A percentile compares a stretch with the other conserved stretches of the same genome.
phyloP scores from a whole-genome alignment of 2,888 invertebrate genomes.

The Tupiocoris notatus region DNA sequence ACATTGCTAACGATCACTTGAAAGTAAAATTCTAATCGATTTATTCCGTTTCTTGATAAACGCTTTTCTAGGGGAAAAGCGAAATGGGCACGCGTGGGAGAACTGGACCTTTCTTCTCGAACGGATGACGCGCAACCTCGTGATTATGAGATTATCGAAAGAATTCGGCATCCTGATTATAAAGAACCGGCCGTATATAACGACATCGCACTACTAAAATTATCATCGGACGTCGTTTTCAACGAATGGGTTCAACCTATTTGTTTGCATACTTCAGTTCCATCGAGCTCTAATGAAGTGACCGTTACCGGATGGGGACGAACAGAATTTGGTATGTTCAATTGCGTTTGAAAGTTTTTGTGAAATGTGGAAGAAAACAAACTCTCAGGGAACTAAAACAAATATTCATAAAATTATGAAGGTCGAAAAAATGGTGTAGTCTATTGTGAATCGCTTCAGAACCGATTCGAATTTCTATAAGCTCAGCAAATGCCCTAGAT shows the following conservation, averaged over 20 bases:
- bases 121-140: constrained; percentile 58
- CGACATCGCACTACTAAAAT: constrained; percentile 66
- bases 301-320: constrained; percentile 67
- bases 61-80: constrained; percentile 57
- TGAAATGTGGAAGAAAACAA: too few species aligned
- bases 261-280: constrained; percentile 56
- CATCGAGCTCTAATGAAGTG: constrained; percentile 49
- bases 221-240: constrained; percentile 57
- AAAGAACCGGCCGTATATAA: constrained; percentile 60
- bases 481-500: too few species aligned
- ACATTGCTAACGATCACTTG: neutral
- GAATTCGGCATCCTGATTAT: constrained; percentile 61
- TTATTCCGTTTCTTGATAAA: neutral
- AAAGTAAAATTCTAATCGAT: neutral
- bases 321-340: constrained; percentile 52
- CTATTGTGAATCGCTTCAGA: too few species aligned
- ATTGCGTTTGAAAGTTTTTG: too few species aligned
- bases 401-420: too few species aligned
- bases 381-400: too few species aligned
- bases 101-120: constrained; percentile 58
- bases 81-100: constrained; percentile 59
- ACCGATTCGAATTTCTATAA: too few species aligned
- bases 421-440: too few species aligned
- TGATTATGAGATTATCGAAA: constrained; percentile 56
- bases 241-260: constrained; percentile 62